Percentiles rank a stretch among this genome's conserved stretches.
phyloP scores from a whole-genome alignment of 2,113 vertebrate genomes.

The Theristicus caerulescens region DNA sequence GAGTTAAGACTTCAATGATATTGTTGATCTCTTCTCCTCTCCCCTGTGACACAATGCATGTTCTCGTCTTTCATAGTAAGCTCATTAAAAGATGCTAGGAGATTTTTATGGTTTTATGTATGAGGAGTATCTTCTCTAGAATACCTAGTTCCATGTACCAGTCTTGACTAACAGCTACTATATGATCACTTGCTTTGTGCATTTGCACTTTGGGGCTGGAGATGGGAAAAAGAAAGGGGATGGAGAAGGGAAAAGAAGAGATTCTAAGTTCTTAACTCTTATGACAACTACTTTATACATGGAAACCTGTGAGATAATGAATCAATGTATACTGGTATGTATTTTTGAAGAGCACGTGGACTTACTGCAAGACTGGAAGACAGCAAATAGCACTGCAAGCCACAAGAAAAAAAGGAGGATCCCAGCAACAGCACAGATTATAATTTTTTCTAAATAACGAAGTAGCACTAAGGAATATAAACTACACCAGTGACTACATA shows the following conservation, averaged over 20 bases:
- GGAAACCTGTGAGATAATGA: neutral
- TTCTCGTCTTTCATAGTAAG: neutral
- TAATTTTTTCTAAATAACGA: neutral
- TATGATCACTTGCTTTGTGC: neutral
- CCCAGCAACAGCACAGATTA: neutral
- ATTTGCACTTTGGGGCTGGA: neutral
- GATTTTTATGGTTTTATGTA: neutral
- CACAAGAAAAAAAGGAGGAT: neutral
- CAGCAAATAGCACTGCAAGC: neutral
- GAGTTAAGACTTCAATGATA: neutral
- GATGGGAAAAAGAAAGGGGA: neutral
- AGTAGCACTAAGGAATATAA: neutral
- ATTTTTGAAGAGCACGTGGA: constrained; percentile 10
- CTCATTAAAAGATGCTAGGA: neutral
- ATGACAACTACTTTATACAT: neutral
- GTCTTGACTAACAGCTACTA: neutral
- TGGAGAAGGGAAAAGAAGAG: neutral
- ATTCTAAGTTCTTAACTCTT: neutral
- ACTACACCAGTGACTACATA: neutral
- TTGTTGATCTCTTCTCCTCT: neutral
- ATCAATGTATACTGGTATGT: neutral
- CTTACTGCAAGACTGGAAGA: neutral
- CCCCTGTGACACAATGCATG: neutral
- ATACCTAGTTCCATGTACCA: neutral
- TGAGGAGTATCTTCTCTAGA: neutral